Evolutionary conservation across 1,140 invertebrate species (phyloP).

Genomic region (Cheumatopsyche charites): DNA sequence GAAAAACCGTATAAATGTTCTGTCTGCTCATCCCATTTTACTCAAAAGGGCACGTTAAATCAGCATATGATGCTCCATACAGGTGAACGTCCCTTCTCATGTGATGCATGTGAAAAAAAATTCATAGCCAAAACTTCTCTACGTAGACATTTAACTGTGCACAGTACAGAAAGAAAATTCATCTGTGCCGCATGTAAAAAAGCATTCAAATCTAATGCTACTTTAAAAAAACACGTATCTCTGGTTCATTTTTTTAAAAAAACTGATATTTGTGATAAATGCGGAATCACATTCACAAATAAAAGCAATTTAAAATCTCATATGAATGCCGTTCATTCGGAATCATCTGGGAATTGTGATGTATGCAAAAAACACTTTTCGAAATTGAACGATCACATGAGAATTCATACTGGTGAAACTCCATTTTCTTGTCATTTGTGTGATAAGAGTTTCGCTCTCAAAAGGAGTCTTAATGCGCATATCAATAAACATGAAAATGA

Average conservation of each 20-base stretch:
- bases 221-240: constrained; percentile 52
- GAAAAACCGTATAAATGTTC: constrained; percentile 43
- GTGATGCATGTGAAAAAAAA: constrained; percentile 67
- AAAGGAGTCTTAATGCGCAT: constrained; percentile 56
- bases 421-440: constrained; percentile 66
- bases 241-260: constrained; percentile 42
- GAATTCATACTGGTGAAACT: constrained; percentile 72
- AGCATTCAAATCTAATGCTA: constrained; percentile 53
- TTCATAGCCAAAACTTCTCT: constrained; percentile 58
- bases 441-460: constrained; percentile 56
- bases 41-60: constrained; percentile 36
- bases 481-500: constrained; percentile 56
- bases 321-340: constrained; percentile 55
- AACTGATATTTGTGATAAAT: constrained; percentile 59
- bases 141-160: constrained; percentile 61
- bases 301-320: constrained; percentile 61
- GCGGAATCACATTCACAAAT: constrained; percentile 65
- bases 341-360: constrained; percentile 56
- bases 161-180: constrained; percentile 53
- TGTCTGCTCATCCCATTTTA: constrained; percentile 32
- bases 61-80: constrained; percentile 74
- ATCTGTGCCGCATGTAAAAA: constrained; percentile 52
- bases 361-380: constrained; percentile 53
- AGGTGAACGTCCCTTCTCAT: constrained; percentile 72
- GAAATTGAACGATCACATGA: constrained; percentile 63